These are phyloP conservation scores for Lysandra bellargus DNA, from an alignment of 2,888 invertebrate species.

Conservation along the genomic window DNA sequence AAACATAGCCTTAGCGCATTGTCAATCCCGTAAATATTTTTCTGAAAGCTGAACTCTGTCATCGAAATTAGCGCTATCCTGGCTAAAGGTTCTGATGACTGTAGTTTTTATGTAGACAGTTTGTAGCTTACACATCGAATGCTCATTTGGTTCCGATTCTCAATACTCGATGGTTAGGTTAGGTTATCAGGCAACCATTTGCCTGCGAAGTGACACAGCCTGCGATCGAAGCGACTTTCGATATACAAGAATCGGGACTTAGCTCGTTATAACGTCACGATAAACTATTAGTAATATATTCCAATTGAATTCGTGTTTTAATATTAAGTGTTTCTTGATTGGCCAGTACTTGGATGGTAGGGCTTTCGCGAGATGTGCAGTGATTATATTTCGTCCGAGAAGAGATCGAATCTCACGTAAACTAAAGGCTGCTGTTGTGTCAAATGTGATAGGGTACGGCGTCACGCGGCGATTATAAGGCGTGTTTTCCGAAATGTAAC, in stretches of 20 bases:
- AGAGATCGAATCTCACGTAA: constrained; percentile 46
- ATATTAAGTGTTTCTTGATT: constrained; percentile 43
- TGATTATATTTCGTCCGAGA: constrained; percentile 46
- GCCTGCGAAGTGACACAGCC: no score
- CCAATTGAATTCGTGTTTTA: constrained; percentile 10
- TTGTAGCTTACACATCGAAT: no score
- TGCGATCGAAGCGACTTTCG: background rate
- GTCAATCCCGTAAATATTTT: no score
- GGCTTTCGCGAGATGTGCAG: constrained; percentile 43
- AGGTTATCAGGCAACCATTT: no score
- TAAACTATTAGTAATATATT: constrained; percentile 21
- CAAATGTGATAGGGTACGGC: constrained; percentile 42
- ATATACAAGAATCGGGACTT: background rate
- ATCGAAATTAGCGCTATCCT: no score
- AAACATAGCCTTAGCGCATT: no score
- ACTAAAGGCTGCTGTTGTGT: constrained; percentile 46
- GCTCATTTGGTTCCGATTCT: no score
- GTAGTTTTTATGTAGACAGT: no score
- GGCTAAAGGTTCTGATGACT: no score
- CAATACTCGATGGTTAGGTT: no score
- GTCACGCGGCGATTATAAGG: constrained; percentile 33
- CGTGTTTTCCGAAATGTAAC: background rate
- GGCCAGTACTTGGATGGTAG: constrained; percentile 60
- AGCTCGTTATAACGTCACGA: constrained; percentile 13
- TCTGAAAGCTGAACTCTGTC: no score